Percentiles rank a stretch among this genome's conserved stretches.
phyloP scores from a whole-genome alignment of 2,113 vertebrate genomes.

The Toxostoma redivivum region DNA sequence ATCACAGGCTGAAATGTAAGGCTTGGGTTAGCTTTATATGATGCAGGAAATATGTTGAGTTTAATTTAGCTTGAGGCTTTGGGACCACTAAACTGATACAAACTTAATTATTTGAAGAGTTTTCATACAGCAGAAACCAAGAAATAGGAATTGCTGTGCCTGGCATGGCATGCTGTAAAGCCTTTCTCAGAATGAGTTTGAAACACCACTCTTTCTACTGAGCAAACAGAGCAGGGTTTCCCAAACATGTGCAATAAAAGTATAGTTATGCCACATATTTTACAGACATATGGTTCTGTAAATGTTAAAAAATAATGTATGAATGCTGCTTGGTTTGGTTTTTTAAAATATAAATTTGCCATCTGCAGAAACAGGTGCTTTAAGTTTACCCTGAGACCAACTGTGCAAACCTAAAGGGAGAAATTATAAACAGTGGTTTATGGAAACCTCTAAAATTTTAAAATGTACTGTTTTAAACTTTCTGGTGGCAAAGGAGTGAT shows the following conservation, averaged over 20 bases:
- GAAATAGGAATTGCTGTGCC: background rate
- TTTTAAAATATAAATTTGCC: background rate
- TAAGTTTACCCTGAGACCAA: slow-evolving; percentile 42
- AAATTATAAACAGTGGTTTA: slow-evolving; percentile 18
- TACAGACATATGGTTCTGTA: slow-evolving; percentile 21
- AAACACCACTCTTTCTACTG: background rate
- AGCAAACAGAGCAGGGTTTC: background rate
- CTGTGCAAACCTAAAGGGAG: slow-evolving; percentile 28
- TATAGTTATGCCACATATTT: slow-evolving; percentile 14
- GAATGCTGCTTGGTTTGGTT: background rate
- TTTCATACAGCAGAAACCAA: background rate
- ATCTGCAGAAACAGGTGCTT: slow-evolving; percentile 45
- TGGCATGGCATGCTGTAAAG: background rate
- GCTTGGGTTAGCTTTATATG: slow-evolving; percentile 16
- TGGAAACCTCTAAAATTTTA: slow-evolving; percentile 12
- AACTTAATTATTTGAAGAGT: background rate
- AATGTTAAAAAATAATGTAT: slow-evolving; percentile 34
- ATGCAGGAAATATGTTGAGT: background rate
- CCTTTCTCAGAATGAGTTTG: background rate
- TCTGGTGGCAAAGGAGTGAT: background rate
- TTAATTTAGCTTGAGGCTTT: slow-evolving; percentile 36
- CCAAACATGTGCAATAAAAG: background rate
- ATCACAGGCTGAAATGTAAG: slow-evolving; percentile 3
- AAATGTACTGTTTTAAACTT: slow-evolving; percentile 25
- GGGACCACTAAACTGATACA: slow-evolving; percentile 6